A percentile compares a stretch with the other conserved stretches of the same genome.
Evolutionary conservation across 2,797 vertebrate species (phyloP).

Genomic region (Pseudochirops corinnae): DNA sequence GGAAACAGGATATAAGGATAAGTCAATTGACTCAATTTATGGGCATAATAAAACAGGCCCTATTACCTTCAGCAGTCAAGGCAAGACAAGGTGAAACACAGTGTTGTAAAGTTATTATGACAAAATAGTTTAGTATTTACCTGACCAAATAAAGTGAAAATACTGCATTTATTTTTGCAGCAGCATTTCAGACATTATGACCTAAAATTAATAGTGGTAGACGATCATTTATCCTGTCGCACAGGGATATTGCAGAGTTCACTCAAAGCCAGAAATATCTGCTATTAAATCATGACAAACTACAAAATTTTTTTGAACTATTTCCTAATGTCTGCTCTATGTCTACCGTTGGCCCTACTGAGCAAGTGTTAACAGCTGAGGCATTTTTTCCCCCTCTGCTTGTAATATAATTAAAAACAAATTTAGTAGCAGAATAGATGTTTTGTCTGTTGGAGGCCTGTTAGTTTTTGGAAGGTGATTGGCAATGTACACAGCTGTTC

Average conservation of each 20-base stretch:
- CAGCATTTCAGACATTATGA: constrained; percentile 83
- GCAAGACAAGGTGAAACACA: constrained; percentile 88
- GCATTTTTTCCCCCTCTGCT: constrained; percentile 81
- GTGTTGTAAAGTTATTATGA: constrained; percentile 88
- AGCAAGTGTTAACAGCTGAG: constrained; percentile 85
- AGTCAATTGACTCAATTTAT: constrained; percentile 92
- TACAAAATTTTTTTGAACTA: constrained; percentile 80
- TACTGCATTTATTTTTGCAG: constrained; percentile 84
- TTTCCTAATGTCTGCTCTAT: constrained; percentile 86
- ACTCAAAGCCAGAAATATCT: constrained; percentile 85
- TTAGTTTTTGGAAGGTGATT: constrained; percentile 80
- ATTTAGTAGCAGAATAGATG: constrained; percentile 85
- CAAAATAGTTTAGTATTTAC: constrained; percentile 87
- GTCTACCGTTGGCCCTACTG: constrained; percentile 83
- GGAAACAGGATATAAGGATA: constrained; percentile 92
- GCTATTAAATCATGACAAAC: constrained; percentile 83
- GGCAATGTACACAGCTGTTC: constrained; percentile 77
- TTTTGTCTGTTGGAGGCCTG: constrained; percentile 81
- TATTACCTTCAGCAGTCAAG: constrained; percentile 88
- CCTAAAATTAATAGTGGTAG: constrained; percentile 83
- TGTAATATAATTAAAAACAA: constrained; percentile 89
- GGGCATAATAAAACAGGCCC: constrained; percentile 88
- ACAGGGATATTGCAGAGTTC: constrained; percentile 83
- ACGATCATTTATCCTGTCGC: constrained; percentile 83
- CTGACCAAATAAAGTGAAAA: constrained; percentile 86